A percentile compares a stretch with the other conserved stretches of the same genome.
Conservation (phyloP, 2,797 vertebrate species). For the Nyctibius grandis region DNA sequence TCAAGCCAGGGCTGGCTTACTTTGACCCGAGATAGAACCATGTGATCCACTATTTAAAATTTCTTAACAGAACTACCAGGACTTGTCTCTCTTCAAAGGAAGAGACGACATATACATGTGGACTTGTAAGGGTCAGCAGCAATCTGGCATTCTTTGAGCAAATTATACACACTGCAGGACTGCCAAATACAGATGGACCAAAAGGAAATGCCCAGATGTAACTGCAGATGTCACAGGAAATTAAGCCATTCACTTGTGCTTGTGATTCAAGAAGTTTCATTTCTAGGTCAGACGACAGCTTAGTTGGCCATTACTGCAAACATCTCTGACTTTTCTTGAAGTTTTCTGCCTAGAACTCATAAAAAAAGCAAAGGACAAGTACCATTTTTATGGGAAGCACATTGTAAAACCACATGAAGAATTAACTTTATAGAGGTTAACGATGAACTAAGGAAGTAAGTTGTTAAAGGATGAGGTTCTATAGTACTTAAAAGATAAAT, state of each 20-base stretch:
- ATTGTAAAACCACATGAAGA: not conserved
- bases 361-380: not conserved
- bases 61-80: not conserved
- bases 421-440: not conserved
- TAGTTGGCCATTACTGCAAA: constrained; percentile 4
- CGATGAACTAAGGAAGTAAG: not conserved
- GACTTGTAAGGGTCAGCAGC: not conserved
- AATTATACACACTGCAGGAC: not conserved
- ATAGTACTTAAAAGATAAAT: not conserved
- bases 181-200: constrained; percentile 4
- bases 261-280: constrained; percentile 1
- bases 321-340: not conserved
- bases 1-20: not conserved
- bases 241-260: not conserved
- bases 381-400: not conserved
- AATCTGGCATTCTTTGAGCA: not conserved
- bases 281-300: constrained; percentile 34
- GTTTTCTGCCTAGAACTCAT: not conserved
- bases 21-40: not conserved
- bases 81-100: not conserved
- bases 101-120: not conserved
- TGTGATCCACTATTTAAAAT: not conserved
- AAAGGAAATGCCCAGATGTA: constrained; percentile 23
- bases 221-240: constrained; percentile 21
- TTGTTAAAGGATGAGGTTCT: not conserved